Conservation (phyloP, 2,113 vertebrate species). For the Ploceus nigricollis region DNA sequence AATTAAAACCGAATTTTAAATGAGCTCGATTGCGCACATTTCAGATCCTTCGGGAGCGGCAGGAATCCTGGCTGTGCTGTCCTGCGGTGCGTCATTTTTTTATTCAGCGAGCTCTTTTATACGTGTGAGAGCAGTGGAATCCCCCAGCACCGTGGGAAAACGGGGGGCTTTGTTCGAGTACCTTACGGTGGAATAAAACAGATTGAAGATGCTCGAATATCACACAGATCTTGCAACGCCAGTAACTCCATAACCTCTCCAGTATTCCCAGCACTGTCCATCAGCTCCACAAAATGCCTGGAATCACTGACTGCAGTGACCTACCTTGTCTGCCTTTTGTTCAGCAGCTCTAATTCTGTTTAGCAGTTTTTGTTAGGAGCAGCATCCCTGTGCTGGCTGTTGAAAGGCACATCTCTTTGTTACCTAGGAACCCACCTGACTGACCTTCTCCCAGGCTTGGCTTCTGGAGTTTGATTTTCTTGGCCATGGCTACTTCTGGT, state of each 20-base stretch:
- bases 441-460: neutral
- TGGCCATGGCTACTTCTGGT: slow-evolving; percentile 80
- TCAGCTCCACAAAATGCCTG: neutral
- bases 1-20: neutral
- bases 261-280: neutral
- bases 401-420: slow-evolving; percentile 9
- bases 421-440: neutral
- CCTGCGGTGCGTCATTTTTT: neutral
- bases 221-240: rapidly evolving
- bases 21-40: neutral
- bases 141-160: rapidly evolving
- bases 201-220: rapidly evolving
- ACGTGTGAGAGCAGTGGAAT: too few relatives aligned
- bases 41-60: neutral
- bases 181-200: neutral
- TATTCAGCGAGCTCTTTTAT: rapidly evolving
- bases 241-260: rapidly evolving
- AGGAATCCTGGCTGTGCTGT: neutral
- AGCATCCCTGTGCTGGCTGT: neutral
- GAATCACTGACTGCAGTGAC: neutral
- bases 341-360: neutral
- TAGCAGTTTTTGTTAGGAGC: neutral
- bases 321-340: neutral
- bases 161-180: neutral
- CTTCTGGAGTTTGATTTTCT: neutral